phyloP scores from a whole-genome alignment of 2,113 vertebrate genomes.

The Notechis scutatus region DNA sequence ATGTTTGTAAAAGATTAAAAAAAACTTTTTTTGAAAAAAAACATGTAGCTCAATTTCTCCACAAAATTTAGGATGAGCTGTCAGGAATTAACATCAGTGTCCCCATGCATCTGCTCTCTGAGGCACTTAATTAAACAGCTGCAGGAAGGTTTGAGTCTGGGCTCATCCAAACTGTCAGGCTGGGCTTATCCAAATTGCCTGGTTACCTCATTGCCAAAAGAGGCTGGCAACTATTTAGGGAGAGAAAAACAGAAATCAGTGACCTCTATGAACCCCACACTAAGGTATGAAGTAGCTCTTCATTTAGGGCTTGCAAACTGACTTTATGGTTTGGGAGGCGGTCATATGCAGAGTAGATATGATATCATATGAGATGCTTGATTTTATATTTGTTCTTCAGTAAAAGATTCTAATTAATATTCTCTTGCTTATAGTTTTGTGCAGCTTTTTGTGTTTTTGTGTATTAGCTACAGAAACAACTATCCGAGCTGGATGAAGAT shows the following conservation, averaged over 20 bases:
- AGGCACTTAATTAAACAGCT: too few relatives aligned
- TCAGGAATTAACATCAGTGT: not conserved
- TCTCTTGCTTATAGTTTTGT: not conserved
- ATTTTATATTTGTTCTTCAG: not conserved
- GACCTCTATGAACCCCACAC: not conserved
- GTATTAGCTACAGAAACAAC: conserved; percentile 91
- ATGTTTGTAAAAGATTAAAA: too few relatives aligned
- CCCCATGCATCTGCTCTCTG: not conserved
- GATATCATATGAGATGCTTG: not conserved
- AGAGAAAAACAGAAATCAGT: not conserved
- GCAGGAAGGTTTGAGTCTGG: not conserved
- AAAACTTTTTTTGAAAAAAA: too few relatives aligned
- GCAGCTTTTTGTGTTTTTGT: not conserved
- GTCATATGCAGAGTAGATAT: not conserved
- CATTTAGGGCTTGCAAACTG: not conserved
- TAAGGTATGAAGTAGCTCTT: not conserved
- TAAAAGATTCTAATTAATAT: not conserved
- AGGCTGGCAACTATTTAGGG: not conserved
- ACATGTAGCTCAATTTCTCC: not conserved
- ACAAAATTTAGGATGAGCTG: not conserved
- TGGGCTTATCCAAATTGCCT: not conserved
- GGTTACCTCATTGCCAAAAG: not conserved
- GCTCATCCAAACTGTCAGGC: not conserved
- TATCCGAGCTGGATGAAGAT: conserved; percentile 93
- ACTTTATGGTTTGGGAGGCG: not conserved